Conservation (phyloP, 2,113 vertebrate genomes). For the Amblyopsis rosae region DNA sequence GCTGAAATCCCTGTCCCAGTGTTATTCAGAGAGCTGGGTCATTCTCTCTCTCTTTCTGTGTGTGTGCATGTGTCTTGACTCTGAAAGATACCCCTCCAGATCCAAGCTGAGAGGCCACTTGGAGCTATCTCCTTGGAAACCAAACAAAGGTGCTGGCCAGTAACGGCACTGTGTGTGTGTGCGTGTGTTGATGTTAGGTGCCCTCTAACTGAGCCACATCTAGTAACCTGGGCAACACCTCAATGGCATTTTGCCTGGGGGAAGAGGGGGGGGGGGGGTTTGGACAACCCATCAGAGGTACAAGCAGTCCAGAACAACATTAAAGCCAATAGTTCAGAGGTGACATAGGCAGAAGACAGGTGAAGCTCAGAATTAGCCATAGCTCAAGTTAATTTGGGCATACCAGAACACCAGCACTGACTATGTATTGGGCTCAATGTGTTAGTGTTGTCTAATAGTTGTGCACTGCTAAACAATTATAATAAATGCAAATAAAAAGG, state of each 20-base stretch:
- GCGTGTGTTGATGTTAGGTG: conserved; percentile 26
- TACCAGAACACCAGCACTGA: too few relatives aligned
- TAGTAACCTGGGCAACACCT: conserved; percentile 68
- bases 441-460: too few relatives aligned
- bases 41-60: background rate
- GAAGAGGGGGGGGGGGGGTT: background rate
- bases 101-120: conserved; percentile 60
- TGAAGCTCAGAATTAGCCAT: too few relatives aligned
- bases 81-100: conserved; percentile 42
- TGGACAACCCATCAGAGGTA: conserved; percentile 2
- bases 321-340: background rate
- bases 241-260: conserved; percentile 32
- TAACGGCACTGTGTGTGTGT: background rate
- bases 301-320: too few relatives aligned
- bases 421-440: background rate
- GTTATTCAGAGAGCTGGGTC: conserved; percentile 36
- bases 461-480: too few relatives aligned
- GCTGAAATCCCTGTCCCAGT: conserved; percentile 23
- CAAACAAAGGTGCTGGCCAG: conserved; percentile 61
- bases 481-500: too few relatives aligned
- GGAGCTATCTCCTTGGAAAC: conserved; percentile 67
- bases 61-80: conserved; percentile 19
- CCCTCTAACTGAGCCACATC: conserved; percentile 50
- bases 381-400: too few relatives aligned
- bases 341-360: background rate